A percentile compares a stretch with the other conserved stretches of the same genome.
phyloP scores from a whole-genome alignment of 1,140 invertebrate genomes.

The Procambarus clarkii region DNA sequence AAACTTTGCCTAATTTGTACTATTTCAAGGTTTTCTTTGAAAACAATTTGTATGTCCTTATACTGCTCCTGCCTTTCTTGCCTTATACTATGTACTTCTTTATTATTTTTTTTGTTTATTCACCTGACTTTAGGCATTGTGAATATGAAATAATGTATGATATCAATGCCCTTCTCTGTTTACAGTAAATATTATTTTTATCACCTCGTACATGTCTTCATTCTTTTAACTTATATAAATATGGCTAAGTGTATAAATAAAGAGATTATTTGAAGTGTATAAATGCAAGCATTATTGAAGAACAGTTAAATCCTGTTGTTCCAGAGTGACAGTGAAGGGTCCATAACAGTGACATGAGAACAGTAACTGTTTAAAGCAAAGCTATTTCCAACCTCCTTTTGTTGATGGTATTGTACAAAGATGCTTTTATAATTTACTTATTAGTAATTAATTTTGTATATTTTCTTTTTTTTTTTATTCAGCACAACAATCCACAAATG shows the following conservation, averaged over 20 bases:
- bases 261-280: conserved; percentile 19
- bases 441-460: conserved; percentile 12
- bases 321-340: conserved; percentile 40
- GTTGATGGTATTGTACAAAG: conserved; percentile 30
- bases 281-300: not conserved
- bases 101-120: conserved; percentile 55
- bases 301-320: conserved; percentile 17
- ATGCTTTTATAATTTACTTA: conserved; percentile 12
- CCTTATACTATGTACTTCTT: conserved; percentile 29
- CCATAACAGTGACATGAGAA: conserved; percentile 28
- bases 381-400: not conserved
- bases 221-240: conserved; percentile 37
- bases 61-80: conserved; percentile 50
- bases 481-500: not conserved
- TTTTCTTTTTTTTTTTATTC: conserved; percentile 14
- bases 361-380: conserved; percentile 17
- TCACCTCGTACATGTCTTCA: conserved; percentile 36
- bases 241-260: conserved; percentile 33
- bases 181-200: conserved; percentile 39
- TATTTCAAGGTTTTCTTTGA: conserved; percentile 28
- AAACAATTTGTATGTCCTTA: conserved; percentile 40
- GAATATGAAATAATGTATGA: conserved; percentile 47
- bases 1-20: conserved; percentile 42
- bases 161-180: conserved; percentile 33
- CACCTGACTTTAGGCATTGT: conserved; percentile 62